Evolutionary conservation across 2,888 invertebrate genomes (phyloP).

Genomic region (Coleophora deauratella): DNA sequence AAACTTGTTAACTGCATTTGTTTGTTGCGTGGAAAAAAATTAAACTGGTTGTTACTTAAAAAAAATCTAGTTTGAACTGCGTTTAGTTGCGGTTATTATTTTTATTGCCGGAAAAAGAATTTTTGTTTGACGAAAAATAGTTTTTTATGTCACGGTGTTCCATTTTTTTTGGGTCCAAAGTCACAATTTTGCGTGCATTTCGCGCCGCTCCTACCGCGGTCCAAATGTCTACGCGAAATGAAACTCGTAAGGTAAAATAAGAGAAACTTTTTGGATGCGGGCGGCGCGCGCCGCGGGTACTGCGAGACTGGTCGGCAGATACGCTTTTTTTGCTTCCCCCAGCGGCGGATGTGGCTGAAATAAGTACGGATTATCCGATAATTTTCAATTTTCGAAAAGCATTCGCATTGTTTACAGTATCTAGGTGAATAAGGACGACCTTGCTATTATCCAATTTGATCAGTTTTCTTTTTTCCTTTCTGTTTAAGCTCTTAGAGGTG

Average conservation of each 20-base stretch:
- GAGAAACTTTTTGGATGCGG: constrained; percentile 59
- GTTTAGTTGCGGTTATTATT: constrained; percentile 55
- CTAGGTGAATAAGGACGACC: background rate
- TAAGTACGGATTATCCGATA: constrained; percentile 45
- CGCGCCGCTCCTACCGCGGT: constrained; percentile 63
- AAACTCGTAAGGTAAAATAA: constrained; percentile 71
- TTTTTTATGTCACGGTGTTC: constrained; percentile 35
- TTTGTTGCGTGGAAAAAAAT: constrained; percentile 29
- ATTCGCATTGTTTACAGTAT: background rate
- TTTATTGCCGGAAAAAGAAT: constrained; percentile 41
- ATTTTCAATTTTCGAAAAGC: constrained; percentile 18
- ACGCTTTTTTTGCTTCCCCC: constrained; percentile 58
- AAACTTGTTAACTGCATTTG: constrained; percentile 46
- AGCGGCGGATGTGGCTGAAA: constrained; percentile 56
- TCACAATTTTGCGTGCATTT: constrained; percentile 65
- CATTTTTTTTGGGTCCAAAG: constrained; percentile 56
- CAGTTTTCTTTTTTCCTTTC: too few relatives aligned
- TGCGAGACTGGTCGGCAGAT: constrained; percentile 48
- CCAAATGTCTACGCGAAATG: constrained; percentile 70
- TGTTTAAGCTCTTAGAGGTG: too few relatives aligned
- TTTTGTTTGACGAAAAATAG: constrained; percentile 42
- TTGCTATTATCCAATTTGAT: background rate
- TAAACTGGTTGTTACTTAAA: constrained; percentile 22
- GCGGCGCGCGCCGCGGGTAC: constrained; percentile 62
- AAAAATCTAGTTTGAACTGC: constrained; percentile 66